Evolutionary conservation across 2,113 vertebrate genomes (phyloP), one percentile per base, ranked within the genome.

Genomic region (Anthoscopus minutus): DNA sequence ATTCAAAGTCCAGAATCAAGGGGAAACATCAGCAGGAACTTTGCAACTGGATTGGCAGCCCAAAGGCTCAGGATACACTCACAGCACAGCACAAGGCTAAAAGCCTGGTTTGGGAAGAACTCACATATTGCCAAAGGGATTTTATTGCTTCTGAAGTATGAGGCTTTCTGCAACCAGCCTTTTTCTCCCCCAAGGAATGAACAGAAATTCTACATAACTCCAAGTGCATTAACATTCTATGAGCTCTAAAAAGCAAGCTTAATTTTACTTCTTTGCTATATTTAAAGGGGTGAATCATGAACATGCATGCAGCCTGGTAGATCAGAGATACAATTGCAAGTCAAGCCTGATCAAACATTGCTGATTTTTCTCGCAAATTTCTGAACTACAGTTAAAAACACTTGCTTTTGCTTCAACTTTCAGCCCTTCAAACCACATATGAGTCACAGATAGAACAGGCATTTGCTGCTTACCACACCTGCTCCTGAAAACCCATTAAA

Each of bases 111-210:
- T 24, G 89, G 82, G 74, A 93, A 70, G 56, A 83, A 61, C 44
- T 47, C 33, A 28, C 16, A 15, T 0, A 2, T 51, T 91, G 79
- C 71, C 9, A 8, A 80, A 89, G 54, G 58, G 67, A 88, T 88
- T 93, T 95, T 57, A 71, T 5, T 71, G 48, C 89, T 93, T 94
- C 88, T 94, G 54, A 92, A 94, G 61, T 42, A 47, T 2, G 7
- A 81, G 8, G 40, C 35, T 90, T 93, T 74, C 80, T 86, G 85
- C 82, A 84, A 78, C 5, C 67, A 81, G 56, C 8, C 47, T 54
- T 79, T 40, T 60, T n/a, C 9, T 18, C n/a, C 76, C 40, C 25
- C 35, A 70, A 88, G 81, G 60, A 93, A 82, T 0, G 11, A 94
- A 28, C 3, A 64, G 38, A 91, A 94, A 85, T 48, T 65, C 57